Evolutionary conservation across 2,888 invertebrate genomes (phyloP), one percentile per base, ranked within the genome.

Genomic region (Tinea pellionella): DNA sequence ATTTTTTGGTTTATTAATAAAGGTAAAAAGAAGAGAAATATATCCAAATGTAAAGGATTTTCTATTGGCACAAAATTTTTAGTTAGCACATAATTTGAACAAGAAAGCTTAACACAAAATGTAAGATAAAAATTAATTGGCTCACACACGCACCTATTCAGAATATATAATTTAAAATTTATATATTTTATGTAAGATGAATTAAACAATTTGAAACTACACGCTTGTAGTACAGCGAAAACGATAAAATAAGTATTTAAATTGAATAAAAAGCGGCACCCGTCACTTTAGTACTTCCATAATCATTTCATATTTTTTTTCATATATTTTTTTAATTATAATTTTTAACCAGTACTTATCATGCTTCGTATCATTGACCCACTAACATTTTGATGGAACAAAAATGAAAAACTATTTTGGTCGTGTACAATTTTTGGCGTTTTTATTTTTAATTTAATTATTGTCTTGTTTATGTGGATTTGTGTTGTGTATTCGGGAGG

Each of bases 381-480:
- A 47, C 19, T 59, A 55, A 55, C 51, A 19, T 32, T 15, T 53
- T 51, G 59, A 47, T 47, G 59, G 13, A 30, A 51, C 13, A 24
- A 24, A 59, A 11, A 59, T 30, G 30, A 84, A 87, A 87, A 87
- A 86, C 87, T 80, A 87, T 87, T 87, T 87, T 87, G 87, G 87
- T 87, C 87, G 87, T 84, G 77, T 82, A 47, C 47, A 47, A 16
- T 41, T 41, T n/a, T 16, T 51, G 51, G 9, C 16, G 51, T 51
- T 51, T 13, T 51, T 12, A n/a, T 73, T 24, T 24, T 24, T 73
- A 73, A 74, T 74, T 72, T 78, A 75, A 24, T 19, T 70, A 77
- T 75, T 84, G 85, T 85, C 84, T 84, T 85, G 86, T 86, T 83
- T 76, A 82, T 85, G 85, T 87, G 85, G 81, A 85, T 86, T 85